Percentiles rank a stretch among this genome's conserved stretches.
phyloP scores from a whole-genome alignment of 2,888 invertebrate species.

The Harpalus rufipes region DNA sequence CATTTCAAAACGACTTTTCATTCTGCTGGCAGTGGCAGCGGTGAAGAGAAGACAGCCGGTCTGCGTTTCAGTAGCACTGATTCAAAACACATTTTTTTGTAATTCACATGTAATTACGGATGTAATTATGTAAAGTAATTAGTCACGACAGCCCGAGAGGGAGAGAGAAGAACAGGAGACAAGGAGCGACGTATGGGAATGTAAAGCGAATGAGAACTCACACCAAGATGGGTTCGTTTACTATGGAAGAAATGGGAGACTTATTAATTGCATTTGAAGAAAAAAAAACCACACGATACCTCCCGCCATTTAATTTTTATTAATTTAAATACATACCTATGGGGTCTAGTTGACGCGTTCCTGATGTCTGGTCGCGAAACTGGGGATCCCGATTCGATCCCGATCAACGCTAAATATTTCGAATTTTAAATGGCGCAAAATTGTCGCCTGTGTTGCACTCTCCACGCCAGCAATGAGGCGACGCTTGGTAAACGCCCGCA shows the following conservation, averaged over 20 bases:
- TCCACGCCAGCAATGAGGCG: too few relatives aligned
- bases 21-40: neutral
- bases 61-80: constrained; percentile 39
- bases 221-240: neutral
- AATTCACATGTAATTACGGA: constrained; percentile 64
- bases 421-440: too few relatives aligned
- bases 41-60: neutral
- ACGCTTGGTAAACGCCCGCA: too few relatives aligned
- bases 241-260: neutral
- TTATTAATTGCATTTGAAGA: neutral
- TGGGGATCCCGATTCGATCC: too few relatives aligned
- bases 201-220: neutral
- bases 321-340: too few relatives aligned
- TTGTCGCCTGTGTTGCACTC: too few relatives aligned
- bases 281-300: neutral
- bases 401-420: too few relatives aligned
- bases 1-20: constrained; percentile 38
- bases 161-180: neutral
- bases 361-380: too few relatives aligned
- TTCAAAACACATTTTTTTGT: constrained; percentile 55
- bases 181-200: constrained; percentile 13
- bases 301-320: too few relatives aligned
- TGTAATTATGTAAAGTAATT: constrained; percentile 66
- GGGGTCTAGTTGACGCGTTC: too few relatives aligned
- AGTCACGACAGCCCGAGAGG: constrained; percentile 55